Conservation (phyloP, 2,888 invertebrate genomes). For the Tetropium fuscum region DNA sequence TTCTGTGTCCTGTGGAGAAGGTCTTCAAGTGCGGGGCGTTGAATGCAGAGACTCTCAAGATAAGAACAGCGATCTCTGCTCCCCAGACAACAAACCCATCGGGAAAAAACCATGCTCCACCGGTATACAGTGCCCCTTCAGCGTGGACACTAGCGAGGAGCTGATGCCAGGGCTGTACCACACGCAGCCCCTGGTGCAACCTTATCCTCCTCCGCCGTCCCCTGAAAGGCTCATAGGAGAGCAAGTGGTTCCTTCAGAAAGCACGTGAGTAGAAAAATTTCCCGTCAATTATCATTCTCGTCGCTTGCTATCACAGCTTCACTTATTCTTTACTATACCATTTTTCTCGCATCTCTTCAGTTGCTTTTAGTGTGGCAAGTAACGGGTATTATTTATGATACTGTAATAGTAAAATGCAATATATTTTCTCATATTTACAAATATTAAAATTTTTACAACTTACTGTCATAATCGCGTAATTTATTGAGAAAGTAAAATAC, state of each 20-base stretch:
- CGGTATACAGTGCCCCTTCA: constrained; percentile 75
- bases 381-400: too few species aligned
- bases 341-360: too few species aligned
- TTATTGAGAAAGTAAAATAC: too few species aligned
- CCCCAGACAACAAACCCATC: constrained; percentile 75
- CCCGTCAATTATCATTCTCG: not conserved
- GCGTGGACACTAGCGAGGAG: constrained; percentile 69
- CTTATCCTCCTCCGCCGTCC: constrained; percentile 74
- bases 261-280: constrained; percentile 75
- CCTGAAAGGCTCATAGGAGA: constrained; percentile 79
- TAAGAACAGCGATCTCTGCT: constrained; percentile 73
- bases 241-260: constrained; percentile 80
- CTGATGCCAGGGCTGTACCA: constrained; percentile 72
- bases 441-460: too few species aligned
- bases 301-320: constrained; percentile 22
- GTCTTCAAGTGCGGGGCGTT: constrained; percentile 84
- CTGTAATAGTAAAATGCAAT: too few species aligned
- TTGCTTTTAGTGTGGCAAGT: too few species aligned
- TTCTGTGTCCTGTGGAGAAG: constrained; percentile 93
- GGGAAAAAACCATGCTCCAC: constrained; percentile 80
- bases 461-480: too few species aligned
- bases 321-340: too few species aligned
- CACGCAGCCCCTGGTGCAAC: constrained; percentile 76
- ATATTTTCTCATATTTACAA: too few species aligned
- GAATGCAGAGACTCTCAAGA: constrained; percentile 79